These are phyloP conservation scores for Drosophila tripunctata DNA, from an alignment of 2,888 invertebrate genomes.

Conservation along the genomic window DNA sequence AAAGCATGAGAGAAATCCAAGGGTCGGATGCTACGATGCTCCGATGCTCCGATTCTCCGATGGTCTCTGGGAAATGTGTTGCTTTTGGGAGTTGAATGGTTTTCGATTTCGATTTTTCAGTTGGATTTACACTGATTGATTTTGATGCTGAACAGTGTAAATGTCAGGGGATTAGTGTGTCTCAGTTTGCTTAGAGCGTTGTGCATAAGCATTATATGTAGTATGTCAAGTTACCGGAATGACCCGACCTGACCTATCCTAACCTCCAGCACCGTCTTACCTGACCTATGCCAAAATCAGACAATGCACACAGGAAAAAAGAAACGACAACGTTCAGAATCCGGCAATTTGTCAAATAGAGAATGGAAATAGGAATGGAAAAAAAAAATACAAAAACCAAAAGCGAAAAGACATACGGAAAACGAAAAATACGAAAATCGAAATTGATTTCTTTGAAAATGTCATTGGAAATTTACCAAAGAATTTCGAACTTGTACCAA, in stretches of 20 bases:
- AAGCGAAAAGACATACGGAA: neutral
- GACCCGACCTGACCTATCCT: slow-evolving; percentile 8
- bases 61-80: neutral
- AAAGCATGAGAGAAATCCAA: neutral
- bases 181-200: neutral
- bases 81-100: neutral
- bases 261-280: neutral
- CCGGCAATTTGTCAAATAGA: slow-evolving; percentile 24
- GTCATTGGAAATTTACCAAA: slow-evolving; percentile 56
- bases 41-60: no score
- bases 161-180: slow-evolving; percentile 24
- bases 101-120: slow-evolving; percentile 15
- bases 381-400: neutral
- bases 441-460: slow-evolving; percentile 50
- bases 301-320: slow-evolving; percentile 4
- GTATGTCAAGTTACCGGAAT: neutral
- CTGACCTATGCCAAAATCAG: slow-evolving; percentile 35
- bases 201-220: neutral
- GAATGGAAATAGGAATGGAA: no score
- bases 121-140: slow-evolving; percentile 31
- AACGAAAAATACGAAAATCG: slow-evolving; percentile 15
- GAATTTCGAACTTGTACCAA: slow-evolving; percentile 20
- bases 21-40: no score
- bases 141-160: slow-evolving; percentile 17
- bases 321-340: neutral